Evolutionary conservation across 2,113 vertebrate species (phyloP).

Genomic region (Capreolus pygargus): DNA sequence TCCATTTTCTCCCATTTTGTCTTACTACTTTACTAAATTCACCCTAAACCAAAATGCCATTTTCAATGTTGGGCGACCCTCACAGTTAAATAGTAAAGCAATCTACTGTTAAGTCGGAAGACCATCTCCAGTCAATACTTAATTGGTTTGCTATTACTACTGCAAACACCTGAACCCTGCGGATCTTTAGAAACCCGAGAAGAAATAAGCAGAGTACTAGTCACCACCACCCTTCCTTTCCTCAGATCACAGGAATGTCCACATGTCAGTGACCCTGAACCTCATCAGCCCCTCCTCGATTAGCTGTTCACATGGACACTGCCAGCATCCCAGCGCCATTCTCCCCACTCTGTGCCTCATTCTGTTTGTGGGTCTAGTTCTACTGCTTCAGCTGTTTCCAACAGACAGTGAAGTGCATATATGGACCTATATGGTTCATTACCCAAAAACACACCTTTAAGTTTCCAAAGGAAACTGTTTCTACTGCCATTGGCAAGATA

Average conservation of each 20-base stretch:
- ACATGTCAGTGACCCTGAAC: fast-evolving
- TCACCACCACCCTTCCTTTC: background rate
- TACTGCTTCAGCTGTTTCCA: background rate
- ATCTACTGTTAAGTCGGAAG: background rate
- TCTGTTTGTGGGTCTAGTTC: background rate
- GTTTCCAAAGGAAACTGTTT: background rate
- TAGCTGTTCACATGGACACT: background rate
- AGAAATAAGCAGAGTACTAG: background rate
- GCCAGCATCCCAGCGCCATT: no score
- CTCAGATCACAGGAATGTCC: fast-evolving
- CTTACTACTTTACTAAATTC: background rate
- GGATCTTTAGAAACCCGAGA: background rate
- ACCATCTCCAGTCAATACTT: background rate
- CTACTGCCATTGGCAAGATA: background rate
- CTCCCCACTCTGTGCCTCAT: background rate
- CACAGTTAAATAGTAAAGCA: background rate
- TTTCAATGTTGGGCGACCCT: background rate
- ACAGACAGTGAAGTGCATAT: background rate
- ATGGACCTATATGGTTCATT: background rate
- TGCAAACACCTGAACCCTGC: no score
- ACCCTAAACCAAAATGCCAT: background rate
- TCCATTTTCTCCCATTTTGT: background rate
- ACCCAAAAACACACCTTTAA: background rate
- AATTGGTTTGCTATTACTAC: background rate
- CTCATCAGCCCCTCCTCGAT: background rate